Evolutionary conservation across 2,797 vertebrate genomes (phyloP).

Genomic region (Rhadinocentrus ornatus): DNA sequence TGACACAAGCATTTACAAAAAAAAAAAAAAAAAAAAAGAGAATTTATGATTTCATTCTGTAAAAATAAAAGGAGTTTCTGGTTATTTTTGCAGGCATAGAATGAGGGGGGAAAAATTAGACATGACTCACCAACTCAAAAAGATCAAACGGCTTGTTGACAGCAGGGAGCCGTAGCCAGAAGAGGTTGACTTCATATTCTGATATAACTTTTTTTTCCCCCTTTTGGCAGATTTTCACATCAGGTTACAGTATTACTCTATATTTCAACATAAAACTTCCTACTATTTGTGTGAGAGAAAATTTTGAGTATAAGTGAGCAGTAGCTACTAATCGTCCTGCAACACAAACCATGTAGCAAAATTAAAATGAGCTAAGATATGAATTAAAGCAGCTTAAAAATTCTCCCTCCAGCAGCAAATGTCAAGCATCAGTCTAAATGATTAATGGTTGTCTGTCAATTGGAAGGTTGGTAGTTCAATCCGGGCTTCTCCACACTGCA

Average conservation of each 20-base stretch:
- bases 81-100: constrained; percentile 43
- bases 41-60: background rate
- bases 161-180: constrained; percentile 45
- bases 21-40: too few relatives aligned
- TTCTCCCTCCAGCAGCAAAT: constrained; percentile 8
- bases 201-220: constrained; percentile 44
- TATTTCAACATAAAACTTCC: constrained; percentile 5
- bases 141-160: constrained; percentile 63
- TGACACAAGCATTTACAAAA: background rate
- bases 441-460: background rate
- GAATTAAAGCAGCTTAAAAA: constrained; percentile 9
- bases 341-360: constrained; percentile 5
- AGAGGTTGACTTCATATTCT: constrained; percentile 47
- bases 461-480: background rate
- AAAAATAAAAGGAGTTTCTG: constrained; percentile 5
- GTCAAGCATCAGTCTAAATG: background rate
- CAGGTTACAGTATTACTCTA: constrained; percentile 25
- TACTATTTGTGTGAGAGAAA: constrained; percentile 10
- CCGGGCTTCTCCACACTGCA: background rate
- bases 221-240: constrained; percentile 38
- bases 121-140: constrained; percentile 56
- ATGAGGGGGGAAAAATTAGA: constrained; percentile 51
- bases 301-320: constrained; percentile 9
- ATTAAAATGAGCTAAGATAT: background rate
- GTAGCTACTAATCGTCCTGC: background rate